Conservation (phyloP, 1,140 invertebrate species). For the Caenorhabditis briggsae region DNA sequence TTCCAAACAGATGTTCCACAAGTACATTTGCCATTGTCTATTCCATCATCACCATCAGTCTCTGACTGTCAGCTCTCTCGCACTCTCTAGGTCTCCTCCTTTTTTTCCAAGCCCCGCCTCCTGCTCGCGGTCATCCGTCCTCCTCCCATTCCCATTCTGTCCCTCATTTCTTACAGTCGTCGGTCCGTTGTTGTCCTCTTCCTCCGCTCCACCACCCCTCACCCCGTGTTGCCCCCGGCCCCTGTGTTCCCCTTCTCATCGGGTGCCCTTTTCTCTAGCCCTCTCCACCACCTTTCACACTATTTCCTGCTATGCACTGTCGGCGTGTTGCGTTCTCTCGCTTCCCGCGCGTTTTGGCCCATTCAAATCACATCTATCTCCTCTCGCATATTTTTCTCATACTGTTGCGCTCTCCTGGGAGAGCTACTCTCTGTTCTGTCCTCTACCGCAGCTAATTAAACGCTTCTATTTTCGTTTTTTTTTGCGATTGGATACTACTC, state of each 20-base stretch:
- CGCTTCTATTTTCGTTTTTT: too few species aligned
- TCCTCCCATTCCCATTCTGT: conserved; percentile 1
- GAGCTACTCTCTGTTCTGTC: background rate
- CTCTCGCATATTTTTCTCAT: background rate
- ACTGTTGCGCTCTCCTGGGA: conserved; percentile 16
- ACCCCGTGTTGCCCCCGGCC: too few species aligned
- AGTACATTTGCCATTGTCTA: conserved; percentile 43
- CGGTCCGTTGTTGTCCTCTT: background rate
- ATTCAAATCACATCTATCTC: background rate
- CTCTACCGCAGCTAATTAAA: conserved; percentile 5
- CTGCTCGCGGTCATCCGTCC: background rate
- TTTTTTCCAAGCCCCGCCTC: background rate
- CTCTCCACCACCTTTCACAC: background rate
- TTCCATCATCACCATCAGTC: background rate
- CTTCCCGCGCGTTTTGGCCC: conserved; percentile 18
- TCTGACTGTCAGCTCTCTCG: background rate
- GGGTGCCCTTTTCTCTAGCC: conserved; percentile 7
- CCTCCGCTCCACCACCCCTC: background rate
- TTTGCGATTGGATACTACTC: background rate
- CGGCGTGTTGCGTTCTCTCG: background rate
- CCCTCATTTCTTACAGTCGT: conserved; percentile 31
- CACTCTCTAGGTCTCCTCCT: background rate
- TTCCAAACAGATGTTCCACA: conserved; percentile 8
- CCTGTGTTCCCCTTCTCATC: background rate
- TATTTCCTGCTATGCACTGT: background rate